phyloP scores from a whole-genome alignment of 1,140 invertebrate genomes.

The Hypothenemus hampei region DNA sequence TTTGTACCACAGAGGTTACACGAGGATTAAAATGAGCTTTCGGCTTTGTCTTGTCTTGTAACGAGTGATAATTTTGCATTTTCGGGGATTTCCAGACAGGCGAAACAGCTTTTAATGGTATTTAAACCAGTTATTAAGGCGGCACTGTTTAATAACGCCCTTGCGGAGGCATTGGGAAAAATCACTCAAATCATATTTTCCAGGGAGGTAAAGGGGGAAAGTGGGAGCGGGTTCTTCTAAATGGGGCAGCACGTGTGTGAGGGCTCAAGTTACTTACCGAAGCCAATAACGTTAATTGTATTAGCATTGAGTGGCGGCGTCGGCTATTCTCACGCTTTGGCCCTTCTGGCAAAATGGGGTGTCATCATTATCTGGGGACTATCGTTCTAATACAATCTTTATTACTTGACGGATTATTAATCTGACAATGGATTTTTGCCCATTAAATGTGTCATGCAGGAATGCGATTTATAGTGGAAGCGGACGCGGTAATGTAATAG shows the following conservation, averaged over 20 bases:
- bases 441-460: conserved; percentile 11
- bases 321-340: conserved; percentile 40
- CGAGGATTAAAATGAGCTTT: conserved; percentile 11
- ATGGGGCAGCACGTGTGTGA: conserved; percentile 12
- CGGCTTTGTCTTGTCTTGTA: conserved; percentile 14
- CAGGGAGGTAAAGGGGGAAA: too few relatives aligned
- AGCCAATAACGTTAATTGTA: conserved; percentile 48
- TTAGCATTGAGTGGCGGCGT: conserved; percentile 47
- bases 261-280: conserved; percentile 35
- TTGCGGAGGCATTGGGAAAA: background rate
- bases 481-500: too few relatives aligned
- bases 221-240: background rate
- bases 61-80: conserved; percentile 10
- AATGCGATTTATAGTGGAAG: too few relatives aligned
- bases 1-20: conserved; percentile 4
- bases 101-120: conserved; percentile 8
- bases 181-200: conserved; percentile 1
- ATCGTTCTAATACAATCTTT: conserved; percentile 11
- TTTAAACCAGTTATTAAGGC: background rate
- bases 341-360: conserved; percentile 4
- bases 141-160: too few relatives aligned
- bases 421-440: conserved; percentile 11
- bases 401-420: conserved; percentile 15
- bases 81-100: conserved; percentile 1
- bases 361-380: conserved; percentile 15